phyloP scores from a whole-genome alignment of 2,888 invertebrate species.

The Anoplius nigerrimus region DNA sequence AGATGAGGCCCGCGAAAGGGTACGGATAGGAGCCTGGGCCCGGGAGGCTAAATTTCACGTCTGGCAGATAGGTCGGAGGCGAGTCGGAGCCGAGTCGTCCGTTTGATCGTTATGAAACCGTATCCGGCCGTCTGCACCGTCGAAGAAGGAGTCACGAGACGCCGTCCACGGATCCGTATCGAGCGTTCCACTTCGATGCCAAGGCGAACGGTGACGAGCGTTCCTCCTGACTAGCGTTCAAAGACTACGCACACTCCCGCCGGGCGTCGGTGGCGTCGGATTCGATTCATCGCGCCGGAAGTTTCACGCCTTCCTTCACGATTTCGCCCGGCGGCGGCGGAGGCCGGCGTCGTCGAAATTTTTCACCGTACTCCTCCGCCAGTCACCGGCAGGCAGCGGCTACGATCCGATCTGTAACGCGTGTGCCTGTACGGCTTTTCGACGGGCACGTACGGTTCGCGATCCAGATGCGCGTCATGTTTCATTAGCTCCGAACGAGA shows the following conservation, averaged over 20 bases:
- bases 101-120: neutral
- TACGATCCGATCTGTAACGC: too few species aligned
- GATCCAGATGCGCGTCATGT: too few species aligned
- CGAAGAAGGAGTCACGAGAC: neutral
- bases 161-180: neutral
- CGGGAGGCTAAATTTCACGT: neutral
- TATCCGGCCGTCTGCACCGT: neutral
- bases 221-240: conserved; percentile 12
- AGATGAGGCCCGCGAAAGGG: too few species aligned
- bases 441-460: too few species aligned
- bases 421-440: too few species aligned
- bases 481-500: too few species aligned
- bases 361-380: too few species aligned
- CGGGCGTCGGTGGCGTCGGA: neutral
- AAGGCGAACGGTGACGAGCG: conserved; percentile 39
- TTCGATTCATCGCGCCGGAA: conserved; percentile 1
- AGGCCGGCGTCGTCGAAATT: neutral
- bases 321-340: neutral
- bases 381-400: too few species aligned
- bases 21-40: too few species aligned
- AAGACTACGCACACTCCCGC: neutral
- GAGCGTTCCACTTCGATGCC: conserved; percentile 54
- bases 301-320: conserved; percentile 1
- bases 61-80: neutral
- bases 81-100: neutral